Conservation (phyloP, 1,140 invertebrate genomes). For the Diprion similis region DNA sequence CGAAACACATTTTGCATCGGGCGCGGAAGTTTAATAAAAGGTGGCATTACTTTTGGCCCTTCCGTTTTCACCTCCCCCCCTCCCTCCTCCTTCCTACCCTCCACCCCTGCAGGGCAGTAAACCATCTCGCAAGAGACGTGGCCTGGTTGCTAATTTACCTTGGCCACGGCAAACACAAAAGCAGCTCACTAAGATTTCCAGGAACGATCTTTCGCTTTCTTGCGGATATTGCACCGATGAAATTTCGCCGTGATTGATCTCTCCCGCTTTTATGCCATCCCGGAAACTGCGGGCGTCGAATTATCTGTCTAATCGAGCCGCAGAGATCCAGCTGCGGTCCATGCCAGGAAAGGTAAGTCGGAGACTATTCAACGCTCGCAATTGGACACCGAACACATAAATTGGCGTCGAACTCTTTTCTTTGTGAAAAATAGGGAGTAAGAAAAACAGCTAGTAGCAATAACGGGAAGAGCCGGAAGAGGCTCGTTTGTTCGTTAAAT, state of each 20-base stretch:
- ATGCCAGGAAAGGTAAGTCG: neutral
- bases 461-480: neutral
- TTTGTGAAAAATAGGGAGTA: neutral
- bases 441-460: no score
- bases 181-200: neutral
- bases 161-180: neutral
- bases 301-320: no score
- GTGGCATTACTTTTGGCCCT: slow-evolving; percentile 15
- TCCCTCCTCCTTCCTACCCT: slow-evolving; percentile 9
- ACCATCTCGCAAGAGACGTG: neutral
- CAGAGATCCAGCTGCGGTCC: no score
- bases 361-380: neutral
- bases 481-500: neutral
- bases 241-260: neutral
- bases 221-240: neutral
- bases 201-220: neutral
- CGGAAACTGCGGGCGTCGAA: no score
- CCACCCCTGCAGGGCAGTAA: neutral
- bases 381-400: neutral
- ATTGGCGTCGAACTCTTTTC: neutral
- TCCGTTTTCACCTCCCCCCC: slow-evolving; percentile 2
- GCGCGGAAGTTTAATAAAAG: slow-evolving; percentile 32
- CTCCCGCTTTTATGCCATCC: neutral
- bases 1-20: slow-evolving; percentile 34
- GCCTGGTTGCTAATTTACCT: neutral